Base-by-base conservation (phyloP, 1,140 invertebrate species). In the Sarcophaga peregrina region DNA sequence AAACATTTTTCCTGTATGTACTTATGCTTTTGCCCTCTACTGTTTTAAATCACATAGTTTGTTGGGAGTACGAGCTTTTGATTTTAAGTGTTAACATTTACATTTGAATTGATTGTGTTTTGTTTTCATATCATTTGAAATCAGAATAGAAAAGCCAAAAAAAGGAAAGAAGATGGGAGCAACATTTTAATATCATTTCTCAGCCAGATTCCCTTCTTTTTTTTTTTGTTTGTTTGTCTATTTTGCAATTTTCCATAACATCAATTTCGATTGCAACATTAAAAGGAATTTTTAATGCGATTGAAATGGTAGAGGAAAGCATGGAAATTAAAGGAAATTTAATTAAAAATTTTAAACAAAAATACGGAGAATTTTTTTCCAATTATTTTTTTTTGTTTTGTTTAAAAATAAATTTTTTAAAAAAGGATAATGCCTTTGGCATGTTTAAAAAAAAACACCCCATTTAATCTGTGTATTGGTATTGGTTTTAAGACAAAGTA, bases 251-350 rank as follows among this genome's bases (percentile, higher is more conserved):
- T 89, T 89, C 86, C 87, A 84, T 85, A 85, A 88, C 86, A 88
- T 88, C 87, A 89, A 89, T 89, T 88, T 87, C 84, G 86, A 89
- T 89, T 88, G 88, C 87, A 87, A 89, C 88, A 89, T 89, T 89
- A 89, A 89, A 89, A 87, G 83, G 88, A 89, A 89, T 89, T 89
- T 86, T 87, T 84, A 85, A 89, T 89, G 85, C 15, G 37, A 52
- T 50, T 48, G 13, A 76, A 76, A 76, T 58, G 25, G 54, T 20
- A 68, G 20, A 68, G 7, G 4, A 68, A 20, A 37, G 4, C 25
- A 52, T 10, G 13, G 17, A 68, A 68, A 68, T 68, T 68, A 68
- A 68, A 15, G 17, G 62, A 68, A 68, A 68, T 68, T 68, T 68
- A n/a, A 68, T 68, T 25, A 68, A 68, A 68, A n/a, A 68, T 68